Evolutionary conservation across 2,888 invertebrate genomes (phyloP).

Genomic region (Lamellibrachia satsuma): DNA sequence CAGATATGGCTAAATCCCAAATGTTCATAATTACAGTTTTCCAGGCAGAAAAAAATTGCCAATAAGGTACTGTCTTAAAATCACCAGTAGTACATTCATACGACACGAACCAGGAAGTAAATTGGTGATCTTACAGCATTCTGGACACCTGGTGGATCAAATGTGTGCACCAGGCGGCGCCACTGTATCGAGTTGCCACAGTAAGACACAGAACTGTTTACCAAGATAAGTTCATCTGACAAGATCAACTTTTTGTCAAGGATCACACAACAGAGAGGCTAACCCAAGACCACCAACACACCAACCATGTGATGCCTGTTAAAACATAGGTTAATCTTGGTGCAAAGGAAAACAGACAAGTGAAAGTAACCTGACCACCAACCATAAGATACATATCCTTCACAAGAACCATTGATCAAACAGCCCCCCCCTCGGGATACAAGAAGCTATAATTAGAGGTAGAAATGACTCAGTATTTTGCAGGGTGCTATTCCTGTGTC

Average conservation of each 20-base stretch:
- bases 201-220: background rate
- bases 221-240: background rate
- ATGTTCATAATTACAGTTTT: too few relatives aligned
- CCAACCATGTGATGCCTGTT: background rate
- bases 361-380: background rate
- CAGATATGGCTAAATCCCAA: too few relatives aligned
- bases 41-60: too few relatives aligned
- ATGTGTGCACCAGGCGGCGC: background rate
- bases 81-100: too few relatives aligned
- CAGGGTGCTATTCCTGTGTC: background rate
- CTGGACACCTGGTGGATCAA: background rate
- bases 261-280: too few relatives aligned
- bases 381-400: background rate
- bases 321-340: background rate
- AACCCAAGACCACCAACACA: background rate
- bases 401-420: background rate
- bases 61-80: too few relatives aligned
- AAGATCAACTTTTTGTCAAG: background rate
- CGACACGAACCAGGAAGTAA: too few relatives aligned
- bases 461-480: background rate
- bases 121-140: background rate
- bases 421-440: background rate
- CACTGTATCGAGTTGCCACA: background rate
- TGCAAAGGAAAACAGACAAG: background rate
- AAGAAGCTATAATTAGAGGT: background rate